Evolutionary conservation across 1,140 invertebrate genomes (phyloP).

Genomic region (Melanaphis sacchari): DNA sequence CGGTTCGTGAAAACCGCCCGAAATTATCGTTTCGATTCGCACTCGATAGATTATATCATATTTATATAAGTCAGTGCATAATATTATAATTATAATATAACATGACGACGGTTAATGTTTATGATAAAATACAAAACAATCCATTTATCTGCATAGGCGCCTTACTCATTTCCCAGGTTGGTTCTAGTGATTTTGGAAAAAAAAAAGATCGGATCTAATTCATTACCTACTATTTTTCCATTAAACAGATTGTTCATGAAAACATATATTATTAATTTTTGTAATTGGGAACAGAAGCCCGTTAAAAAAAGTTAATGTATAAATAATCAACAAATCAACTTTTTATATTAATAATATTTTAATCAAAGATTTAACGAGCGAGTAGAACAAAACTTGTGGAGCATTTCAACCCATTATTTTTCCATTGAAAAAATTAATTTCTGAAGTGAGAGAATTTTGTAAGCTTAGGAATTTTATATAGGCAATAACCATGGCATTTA

Average conservation of each 20-base stretch:
- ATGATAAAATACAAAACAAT: not conserved
- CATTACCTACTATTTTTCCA: not conserved
- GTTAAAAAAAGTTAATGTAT: not conserved
- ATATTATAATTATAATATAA: too few species aligned
- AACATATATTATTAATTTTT: too few species aligned
- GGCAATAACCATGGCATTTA: not conserved
- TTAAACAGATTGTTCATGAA: not conserved
- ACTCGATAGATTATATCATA: not conserved
- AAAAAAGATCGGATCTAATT: not conserved
- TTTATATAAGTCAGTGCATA: not conserved
- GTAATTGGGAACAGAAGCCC: not conserved
- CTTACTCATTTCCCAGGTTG: not conserved
- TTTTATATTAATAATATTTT: not conserved
- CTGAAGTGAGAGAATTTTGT: not conserved
- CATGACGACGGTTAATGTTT: not conserved
- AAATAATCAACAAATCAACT: not conserved
- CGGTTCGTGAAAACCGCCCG: not conserved
- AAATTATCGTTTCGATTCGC: constrained; percentile 18
- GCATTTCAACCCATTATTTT: not conserved
- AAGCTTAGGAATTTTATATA: not conserved
- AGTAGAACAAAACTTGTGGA: not conserved
- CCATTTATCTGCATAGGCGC: not conserved
- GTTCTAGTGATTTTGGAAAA: not conserved
- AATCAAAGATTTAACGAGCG: not conserved
- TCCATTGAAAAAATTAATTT: not conserved